A percentile compares a stretch with the other conserved stretches of the same genome.
These are phyloP conservation scores for Cyclargus thomasi DNA, from an alignment of 1,140 invertebrate genomes.

Conservation along the genomic window DNA sequence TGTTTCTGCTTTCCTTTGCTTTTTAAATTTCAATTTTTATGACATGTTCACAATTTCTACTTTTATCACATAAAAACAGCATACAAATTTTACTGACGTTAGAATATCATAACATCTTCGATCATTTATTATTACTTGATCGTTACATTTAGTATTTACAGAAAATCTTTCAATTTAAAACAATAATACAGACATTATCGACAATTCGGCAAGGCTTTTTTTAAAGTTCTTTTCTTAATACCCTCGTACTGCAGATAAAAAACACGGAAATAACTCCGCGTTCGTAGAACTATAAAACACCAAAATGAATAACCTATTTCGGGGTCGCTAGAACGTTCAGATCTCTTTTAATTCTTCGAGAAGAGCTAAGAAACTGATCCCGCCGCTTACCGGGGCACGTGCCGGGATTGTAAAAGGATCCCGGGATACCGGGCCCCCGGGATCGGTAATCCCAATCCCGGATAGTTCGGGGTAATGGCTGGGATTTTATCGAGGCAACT, in stretches of 20 bases:
- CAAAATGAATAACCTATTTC: not conserved
- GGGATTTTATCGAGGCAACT: slow-evolving; percentile 32
- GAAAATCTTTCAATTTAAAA: no score
- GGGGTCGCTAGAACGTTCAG: slow-evolving; percentile 23
- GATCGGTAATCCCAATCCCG: slow-evolving; percentile 35
- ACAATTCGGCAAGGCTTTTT: no score
- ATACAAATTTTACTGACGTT: no score
- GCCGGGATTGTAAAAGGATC: slow-evolving; percentile 31
- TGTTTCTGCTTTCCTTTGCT: no score
- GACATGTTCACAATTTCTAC: no score
- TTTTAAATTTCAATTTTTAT: no score
- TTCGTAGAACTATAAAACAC: not conserved
- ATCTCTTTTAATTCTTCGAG: slow-evolving; percentile 36
- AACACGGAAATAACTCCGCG: not conserved
- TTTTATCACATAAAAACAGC: no score
- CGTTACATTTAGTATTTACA: no score
- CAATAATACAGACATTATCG: no score
- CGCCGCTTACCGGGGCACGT: slow-evolving; percentile 30
- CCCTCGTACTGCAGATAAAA: not conserved
- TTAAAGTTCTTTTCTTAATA: no score
- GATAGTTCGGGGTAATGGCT: slow-evolving; percentile 35
- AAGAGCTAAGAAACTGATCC: slow-evolving; percentile 36
- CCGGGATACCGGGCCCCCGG: slow-evolving; percentile 24
- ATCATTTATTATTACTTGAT: no score
- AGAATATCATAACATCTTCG: no score